Evolutionary conservation across 2,888 invertebrate species (phyloP), one percentile per base, ranked within the genome.

Genomic region (Apamea monoglypha): DNA sequence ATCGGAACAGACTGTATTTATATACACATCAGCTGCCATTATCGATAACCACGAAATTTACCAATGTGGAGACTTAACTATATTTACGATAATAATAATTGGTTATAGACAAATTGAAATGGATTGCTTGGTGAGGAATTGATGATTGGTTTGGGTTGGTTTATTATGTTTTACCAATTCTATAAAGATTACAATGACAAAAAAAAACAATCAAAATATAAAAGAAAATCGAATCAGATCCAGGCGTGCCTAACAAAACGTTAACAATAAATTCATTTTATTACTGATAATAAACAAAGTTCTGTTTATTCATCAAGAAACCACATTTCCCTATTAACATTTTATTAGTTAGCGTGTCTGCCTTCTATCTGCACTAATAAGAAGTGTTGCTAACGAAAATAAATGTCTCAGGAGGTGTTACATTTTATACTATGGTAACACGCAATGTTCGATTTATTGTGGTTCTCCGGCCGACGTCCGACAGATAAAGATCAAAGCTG

Each of bases 341-440:
- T 94, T 94, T 93, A 95, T 95, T 93, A 92, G 90, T 82, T 94
- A 84, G 94, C 96, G 96, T 96, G 96, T 92, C 92, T 92, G 84
- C 90, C 90, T 90, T 91, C 95, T 94, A 95, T 95, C 95, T 93
- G 87, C 89, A 86, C 92, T 94, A 94, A 95, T 94, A 94, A 94
- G 92, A 94, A 93, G 91, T 93, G 87, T 92, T 93, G 89, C 92
- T 95, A 95, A 96, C 95, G 93, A 95, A 95, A 94, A 96, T 93
- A 94, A 96, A 96, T 95, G 94, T 93, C 93, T 93, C 87, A 88
- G 91, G 92, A 93, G 95, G 94, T 95, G 95, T 94, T 94, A 92
- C 91, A 92, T 94, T 96, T 96, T 94, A 96, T 95, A 95, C 94
- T 94, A 93, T 92, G 92, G 91, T 92, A 92, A 91, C 96, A 96